Evolutionary conservation across 2,888 invertebrate species (phyloP), one percentile per base, ranked within the genome.

Genomic region (Lepidocyrtoides sp.): DNA sequence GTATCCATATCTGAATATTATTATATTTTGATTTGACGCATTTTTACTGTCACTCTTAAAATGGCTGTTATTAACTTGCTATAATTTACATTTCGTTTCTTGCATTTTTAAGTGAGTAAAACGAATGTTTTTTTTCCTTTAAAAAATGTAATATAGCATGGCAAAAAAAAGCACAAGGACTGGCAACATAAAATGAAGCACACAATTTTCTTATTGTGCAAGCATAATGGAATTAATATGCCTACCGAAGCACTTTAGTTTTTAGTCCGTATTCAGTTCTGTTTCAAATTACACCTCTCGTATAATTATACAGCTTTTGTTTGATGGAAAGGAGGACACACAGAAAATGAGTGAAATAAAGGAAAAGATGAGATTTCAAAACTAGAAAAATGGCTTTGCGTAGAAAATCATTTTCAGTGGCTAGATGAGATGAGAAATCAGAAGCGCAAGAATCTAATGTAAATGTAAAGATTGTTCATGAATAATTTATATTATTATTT

Each of bases 121-220:
- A 51, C 17, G 20, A 14, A 32, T 17, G 5, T 20, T 60, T 23
- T 60, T 26, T n/a, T n/a, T n/a, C n/a, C n/a, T n/a, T n/a, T n/a
- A n/a, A 2, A 23, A 60, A 20, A 23, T 20, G n/a, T n/a, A n/a
- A 60, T 60, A 26, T 60, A 60, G 7, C 60, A 23, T 60, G 5
- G 60, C 29, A 29, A 69, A 69, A 69, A 69, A 41, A 69, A 36
- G 32, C 12, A 66, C 2, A 4, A 63, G 29, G 66, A 69, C 29
- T 23, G 26, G 17, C 17, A 41, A 17, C 41, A 41, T 17, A 41
- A 69, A 36, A 69, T 41, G n/a, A 41, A 3, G n/a, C n/a, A n/a
- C n/a, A 66, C 26, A 66, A 41, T 17, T 69, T 20, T 41, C 63
- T 63, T 26, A 63, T 63, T 63, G 63, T 63, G 14, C 63, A 63